A percentile compares a stretch with the other conserved stretches of the same genome.
Conservation (phyloP, 2,797 vertebrate species). For the Trematomus bernacchii region DNA sequence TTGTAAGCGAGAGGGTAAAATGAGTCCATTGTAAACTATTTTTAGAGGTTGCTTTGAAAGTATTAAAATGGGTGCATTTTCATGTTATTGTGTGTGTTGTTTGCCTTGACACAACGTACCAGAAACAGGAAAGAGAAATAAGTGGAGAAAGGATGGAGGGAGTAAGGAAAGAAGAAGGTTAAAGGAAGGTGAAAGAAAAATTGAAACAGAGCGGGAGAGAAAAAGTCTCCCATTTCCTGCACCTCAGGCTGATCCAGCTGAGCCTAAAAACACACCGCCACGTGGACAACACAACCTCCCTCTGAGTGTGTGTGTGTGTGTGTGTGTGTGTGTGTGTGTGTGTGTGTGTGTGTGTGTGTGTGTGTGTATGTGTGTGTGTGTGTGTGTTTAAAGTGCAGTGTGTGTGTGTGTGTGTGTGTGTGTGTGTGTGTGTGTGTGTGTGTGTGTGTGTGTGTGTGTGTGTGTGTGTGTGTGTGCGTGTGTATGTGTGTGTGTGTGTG, state of each 20-base stretch:
- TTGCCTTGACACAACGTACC: neutral
- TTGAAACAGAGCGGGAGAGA: constrained; percentile 9
- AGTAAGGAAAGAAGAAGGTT: neutral
- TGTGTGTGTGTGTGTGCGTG: too few relatives aligned
- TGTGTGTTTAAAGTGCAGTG: too few relatives aligned
- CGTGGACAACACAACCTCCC: constrained; percentile 44
- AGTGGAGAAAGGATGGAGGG: neutral
- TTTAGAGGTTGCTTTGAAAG: constrained; percentile 2
- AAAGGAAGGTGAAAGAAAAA: constrained; percentile 17
- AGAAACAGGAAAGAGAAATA: neutral
- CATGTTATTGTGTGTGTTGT: neutral
- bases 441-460: too few relatives aligned
- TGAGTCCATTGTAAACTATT: constrained; percentile 1
- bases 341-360: constrained; percentile 31
- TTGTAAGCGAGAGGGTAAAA: neutral
- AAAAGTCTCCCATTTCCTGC: constrained; percentile 45
- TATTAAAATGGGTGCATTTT: neutral
- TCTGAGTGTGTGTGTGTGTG: neutral
- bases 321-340: constrained; percentile 25
- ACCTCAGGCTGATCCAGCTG: constrained; percentile 46
- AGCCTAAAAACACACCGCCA: constrained; percentile 61
- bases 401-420: constrained; percentile 31
- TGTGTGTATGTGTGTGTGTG: too few relatives aligned
- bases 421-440: too few relatives aligned
- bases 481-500: too few relatives aligned